Percentiles rank a stretch among this genome's conserved stretches.
Evolutionary conservation across 1,140 invertebrate species (phyloP).

Genomic region (Eubasilissa regina): DNA sequence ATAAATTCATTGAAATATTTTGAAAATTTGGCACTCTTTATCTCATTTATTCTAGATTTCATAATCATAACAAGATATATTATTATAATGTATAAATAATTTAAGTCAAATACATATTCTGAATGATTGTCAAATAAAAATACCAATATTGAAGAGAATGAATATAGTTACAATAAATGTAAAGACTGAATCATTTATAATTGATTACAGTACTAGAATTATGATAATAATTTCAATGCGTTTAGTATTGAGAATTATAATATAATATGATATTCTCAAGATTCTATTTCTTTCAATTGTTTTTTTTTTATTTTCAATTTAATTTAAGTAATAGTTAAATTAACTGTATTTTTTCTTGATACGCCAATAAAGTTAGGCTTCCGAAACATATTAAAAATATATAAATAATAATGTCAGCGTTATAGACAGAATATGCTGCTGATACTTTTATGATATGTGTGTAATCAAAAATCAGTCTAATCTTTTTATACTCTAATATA

Average conservation of each 20-base stretch:
- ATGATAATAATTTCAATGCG: too few species aligned
- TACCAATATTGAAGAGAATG: too few species aligned
- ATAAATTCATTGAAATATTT: neutral
- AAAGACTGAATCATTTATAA: too few species aligned
- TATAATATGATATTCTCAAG: too few species aligned
- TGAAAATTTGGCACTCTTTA: neutral
- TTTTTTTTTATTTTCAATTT: neutral
- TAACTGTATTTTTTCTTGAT: neutral
- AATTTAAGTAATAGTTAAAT: neutral
- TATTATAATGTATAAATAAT: neutral
- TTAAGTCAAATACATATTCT: neutral
- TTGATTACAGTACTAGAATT: too few species aligned
- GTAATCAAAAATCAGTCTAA: constrained; percentile 34
- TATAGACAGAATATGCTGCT: neutral
- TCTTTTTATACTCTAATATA: neutral
- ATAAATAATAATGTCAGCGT: neutral
- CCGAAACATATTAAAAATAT: neutral
- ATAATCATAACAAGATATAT: neutral
- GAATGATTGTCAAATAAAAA: too few species aligned
- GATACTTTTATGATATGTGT: constrained; percentile 35
- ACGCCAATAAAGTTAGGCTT: neutral
- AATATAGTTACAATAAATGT: too few species aligned
- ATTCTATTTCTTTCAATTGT: neutral
- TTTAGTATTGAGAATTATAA: too few species aligned
- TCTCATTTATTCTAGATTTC: neutral